Evolutionary conservation across 2,113 vertebrate genomes (phyloP).

Genomic region (Thomomys bottae): DNA sequence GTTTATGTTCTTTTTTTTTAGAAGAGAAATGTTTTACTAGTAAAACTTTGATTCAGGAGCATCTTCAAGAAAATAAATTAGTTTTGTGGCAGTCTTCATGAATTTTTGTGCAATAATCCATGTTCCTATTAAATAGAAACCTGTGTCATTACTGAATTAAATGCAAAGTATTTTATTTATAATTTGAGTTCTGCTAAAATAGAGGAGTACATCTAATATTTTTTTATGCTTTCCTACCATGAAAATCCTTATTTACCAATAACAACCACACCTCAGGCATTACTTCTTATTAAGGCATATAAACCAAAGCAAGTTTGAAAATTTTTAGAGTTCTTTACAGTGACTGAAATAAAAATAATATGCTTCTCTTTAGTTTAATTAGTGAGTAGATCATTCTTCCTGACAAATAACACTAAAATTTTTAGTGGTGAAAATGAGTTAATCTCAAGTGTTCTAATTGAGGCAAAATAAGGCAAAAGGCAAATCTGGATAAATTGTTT

Average conservation of each 20-base stretch:
- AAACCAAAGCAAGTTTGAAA: slow-evolving; percentile 12
- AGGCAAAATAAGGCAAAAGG: slow-evolving; percentile 27
- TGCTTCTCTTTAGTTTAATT: slow-evolving; percentile 44
- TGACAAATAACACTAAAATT: background rate
- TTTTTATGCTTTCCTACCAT: background rate
- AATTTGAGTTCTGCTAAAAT: slow-evolving; percentile 48
- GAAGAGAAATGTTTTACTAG: background rate
- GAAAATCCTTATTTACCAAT: slow-evolving; percentile 12
- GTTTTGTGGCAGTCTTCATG: background rate
- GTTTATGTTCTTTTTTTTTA: background rate
- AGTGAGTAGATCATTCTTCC: background rate
- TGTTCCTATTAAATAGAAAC: background rate
- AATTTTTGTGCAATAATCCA: background rate
- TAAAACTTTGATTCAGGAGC: background rate
- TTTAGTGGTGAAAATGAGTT: background rate
- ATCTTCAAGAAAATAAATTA: slow-evolving; percentile 26
- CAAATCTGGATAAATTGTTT: slow-evolving; percentile 42
- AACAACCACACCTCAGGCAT: background rate
- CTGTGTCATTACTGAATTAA: slow-evolving; percentile 1
- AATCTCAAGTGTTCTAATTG: background rate
- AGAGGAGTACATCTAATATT: background rate
- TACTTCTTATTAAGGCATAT: background rate
- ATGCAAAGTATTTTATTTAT: slow-evolving; percentile 11
- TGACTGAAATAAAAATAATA: background rate
- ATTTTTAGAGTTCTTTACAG: background rate